Conservation (phyloP, 2,888 invertebrate genomes). For the Galerucella nymphaeae region DNA sequence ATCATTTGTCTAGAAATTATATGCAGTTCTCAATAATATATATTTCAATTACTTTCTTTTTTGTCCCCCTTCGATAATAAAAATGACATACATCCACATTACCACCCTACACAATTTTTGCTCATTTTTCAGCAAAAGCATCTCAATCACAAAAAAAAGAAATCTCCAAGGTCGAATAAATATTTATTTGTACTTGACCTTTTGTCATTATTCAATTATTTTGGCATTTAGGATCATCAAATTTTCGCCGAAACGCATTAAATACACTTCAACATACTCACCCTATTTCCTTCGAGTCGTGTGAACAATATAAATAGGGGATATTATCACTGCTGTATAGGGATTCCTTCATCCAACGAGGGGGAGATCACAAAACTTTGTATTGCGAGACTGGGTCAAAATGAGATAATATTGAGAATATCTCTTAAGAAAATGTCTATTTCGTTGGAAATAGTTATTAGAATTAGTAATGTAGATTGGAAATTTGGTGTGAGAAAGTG, state of each 20-base stretch:
- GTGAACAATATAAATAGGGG: slow-evolving; percentile 35
- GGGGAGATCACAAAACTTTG: slow-evolving; percentile 19
- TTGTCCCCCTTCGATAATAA: too few relatives aligned
- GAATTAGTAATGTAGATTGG: too few relatives aligned
- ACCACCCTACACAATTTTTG: not conserved
- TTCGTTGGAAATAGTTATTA: not conserved
- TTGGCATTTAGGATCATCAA: slow-evolving; percentile 29
- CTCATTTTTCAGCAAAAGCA: not conserved
- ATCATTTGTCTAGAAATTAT: too few relatives aligned
- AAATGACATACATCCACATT: too few relatives aligned
- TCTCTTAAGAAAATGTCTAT: not conserved
- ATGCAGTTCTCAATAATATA: too few relatives aligned
- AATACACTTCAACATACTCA: slow-evolving; percentile 25
- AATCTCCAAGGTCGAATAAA: slow-evolving; percentile 16
- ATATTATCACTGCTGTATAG: slow-evolving; percentile 31
- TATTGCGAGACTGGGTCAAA: slow-evolving; percentile 8
- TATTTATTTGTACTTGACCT: slow-evolving; percentile 16
- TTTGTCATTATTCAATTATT: slow-evolving; percentile 33
- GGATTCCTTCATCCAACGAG: slow-evolving; percentile 20
- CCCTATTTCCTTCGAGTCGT: slow-evolving; percentile 28
- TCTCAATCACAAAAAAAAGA: not conserved
- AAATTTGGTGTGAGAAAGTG: too few relatives aligned
- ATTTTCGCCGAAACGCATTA: slow-evolving; percentile 32
- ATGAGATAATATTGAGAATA: slow-evolving; percentile 4
- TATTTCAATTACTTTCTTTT: too few relatives aligned